Percentiles rank a stretch among this genome's conserved stretches.
These are phyloP conservation scores for Narcine bancroftii DNA, from an alignment of 2,113 vertebrate genomes.

Conservation along the genomic window DNA sequence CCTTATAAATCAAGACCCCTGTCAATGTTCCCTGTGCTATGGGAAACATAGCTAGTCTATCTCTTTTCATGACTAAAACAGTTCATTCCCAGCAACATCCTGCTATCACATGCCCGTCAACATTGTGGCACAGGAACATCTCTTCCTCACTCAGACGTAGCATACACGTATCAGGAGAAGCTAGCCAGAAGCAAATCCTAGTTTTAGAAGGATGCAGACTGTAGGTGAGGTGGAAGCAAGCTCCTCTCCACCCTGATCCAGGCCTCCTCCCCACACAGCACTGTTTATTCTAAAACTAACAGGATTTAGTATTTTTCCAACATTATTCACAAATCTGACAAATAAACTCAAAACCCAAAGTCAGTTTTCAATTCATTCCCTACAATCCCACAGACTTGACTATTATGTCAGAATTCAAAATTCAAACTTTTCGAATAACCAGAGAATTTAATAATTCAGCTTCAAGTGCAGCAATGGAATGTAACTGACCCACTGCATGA, in stretches of 20 bases:
- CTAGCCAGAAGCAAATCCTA: background rate
- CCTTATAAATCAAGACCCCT: no score
- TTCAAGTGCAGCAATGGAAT: background rate
- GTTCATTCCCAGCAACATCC: no score
- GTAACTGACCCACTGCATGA: background rate
- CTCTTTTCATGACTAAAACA: no score
- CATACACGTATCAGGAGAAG: background rate
- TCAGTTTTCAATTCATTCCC: background rate
- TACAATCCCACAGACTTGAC: background rate
- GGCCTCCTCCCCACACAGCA: background rate
- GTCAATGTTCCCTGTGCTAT: no score
- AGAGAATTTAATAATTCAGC: background rate
- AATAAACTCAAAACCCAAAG: background rate
- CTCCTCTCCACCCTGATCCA: background rate
- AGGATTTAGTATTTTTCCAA: background rate
- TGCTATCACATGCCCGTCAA: background rate
- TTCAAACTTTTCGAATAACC: background rate
- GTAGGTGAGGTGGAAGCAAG: background rate
- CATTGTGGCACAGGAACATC: background rate
- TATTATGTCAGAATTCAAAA: background rate
- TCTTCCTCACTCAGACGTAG: background rate
- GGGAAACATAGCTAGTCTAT: no score
- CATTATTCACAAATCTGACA: background rate
- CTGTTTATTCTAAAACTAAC: background rate
- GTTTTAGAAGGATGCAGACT: background rate